Base-by-base conservation (phyloP, 92 coral and sea anemone genomes). In the Phymanthus crucifer region DNA sequence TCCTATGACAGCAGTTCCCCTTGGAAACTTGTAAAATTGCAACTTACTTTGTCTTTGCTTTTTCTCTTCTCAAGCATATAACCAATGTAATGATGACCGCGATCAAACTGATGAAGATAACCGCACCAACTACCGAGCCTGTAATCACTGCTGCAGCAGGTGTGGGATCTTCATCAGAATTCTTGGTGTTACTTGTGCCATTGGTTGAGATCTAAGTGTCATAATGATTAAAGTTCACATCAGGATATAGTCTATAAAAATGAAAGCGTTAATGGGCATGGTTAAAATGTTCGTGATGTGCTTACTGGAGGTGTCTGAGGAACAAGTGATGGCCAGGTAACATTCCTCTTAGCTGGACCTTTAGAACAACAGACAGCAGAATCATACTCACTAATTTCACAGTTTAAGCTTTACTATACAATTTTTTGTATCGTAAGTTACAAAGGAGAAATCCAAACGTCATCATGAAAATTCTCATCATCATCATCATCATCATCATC, bases 101-200 rank as follows among this genome's bases (percentile, higher is more conserved):
- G 31, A 77, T 64, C 1, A 77, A 0, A 10, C 64, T 77, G 68
- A 77, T 56, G 3, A 77, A 61, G 46, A 38, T 31, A 40, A 70
- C 81, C n/a, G 61, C 81, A 19, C 81, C 81, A 34, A 66, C 81
- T 26, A 77, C 81, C 65, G 81, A 77, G 72, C 72, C 57, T 34
- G 81, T 72, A 10, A 77, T 77, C 58, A 77, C 19, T 29, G 72
- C 69, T 13, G 40, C 68, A 64, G 72, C 81, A 16, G 57, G 38
- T 16, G 81, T 77, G 0, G 81, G n/a, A 8, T 64, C 72, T 0
- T 61, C 68, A 12, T 76, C 32, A 61, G 68, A 24, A 40, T n/a
- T 38, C 21, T 32, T 34, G 32, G 11, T 38, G 16, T 43, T 50
- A 18, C 13, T 8, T 74, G 24, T 11, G 18, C 40, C 35, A 48